These are phyloP conservation scores for Acronicta leporina DNA, from an alignment of 2,888 invertebrate species.

Conservation along the genomic window DNA sequence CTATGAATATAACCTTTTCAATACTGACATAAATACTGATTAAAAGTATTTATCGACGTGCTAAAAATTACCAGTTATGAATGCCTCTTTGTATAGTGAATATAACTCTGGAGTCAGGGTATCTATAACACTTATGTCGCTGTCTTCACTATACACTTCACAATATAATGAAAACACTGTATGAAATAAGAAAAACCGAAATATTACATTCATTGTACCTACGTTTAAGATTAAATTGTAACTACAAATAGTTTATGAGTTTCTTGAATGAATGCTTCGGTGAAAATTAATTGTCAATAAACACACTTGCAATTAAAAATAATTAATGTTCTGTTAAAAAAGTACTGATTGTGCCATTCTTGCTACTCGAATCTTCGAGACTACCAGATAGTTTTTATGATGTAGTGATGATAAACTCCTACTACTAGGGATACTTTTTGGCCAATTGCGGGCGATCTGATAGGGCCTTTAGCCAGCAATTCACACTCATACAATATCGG, in stretches of 20 bases:
- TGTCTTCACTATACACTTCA: slow-evolving; percentile 29
- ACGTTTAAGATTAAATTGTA: slow-evolving; percentile 27
- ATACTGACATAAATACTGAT: too few relatives aligned
- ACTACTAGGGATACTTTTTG: too few relatives aligned
- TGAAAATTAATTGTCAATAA: slow-evolving; percentile 68
- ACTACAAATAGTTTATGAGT: slow-evolving; percentile 43
- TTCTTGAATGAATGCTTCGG: slow-evolving; percentile 63
- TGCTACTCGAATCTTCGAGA: neutral
- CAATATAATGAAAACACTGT: slow-evolving; percentile 20
- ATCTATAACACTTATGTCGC: slow-evolving; percentile 30
- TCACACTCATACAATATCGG: too few relatives aligned
- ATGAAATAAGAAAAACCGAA: neutral
- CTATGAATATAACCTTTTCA: too few relatives aligned
- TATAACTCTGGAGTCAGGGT: slow-evolving; percentile 61
- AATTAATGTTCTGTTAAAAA: slow-evolving; percentile 3
- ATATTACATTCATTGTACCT: slow-evolving; percentile 10
- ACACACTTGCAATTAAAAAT: slow-evolving; percentile 1
- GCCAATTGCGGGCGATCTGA: too few relatives aligned
- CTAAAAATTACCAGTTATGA: slow-evolving; percentile 57
- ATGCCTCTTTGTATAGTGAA: slow-evolving; percentile 64
- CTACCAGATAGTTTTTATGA: neutral
- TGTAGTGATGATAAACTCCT: neutral
- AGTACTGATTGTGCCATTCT: neutral
- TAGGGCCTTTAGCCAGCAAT: too few relatives aligned
- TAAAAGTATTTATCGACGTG: too few relatives aligned